Evolutionary conservation across 2,113 vertebrate genomes (phyloP).

Genomic region (Callaeas wilsoni): DNA sequence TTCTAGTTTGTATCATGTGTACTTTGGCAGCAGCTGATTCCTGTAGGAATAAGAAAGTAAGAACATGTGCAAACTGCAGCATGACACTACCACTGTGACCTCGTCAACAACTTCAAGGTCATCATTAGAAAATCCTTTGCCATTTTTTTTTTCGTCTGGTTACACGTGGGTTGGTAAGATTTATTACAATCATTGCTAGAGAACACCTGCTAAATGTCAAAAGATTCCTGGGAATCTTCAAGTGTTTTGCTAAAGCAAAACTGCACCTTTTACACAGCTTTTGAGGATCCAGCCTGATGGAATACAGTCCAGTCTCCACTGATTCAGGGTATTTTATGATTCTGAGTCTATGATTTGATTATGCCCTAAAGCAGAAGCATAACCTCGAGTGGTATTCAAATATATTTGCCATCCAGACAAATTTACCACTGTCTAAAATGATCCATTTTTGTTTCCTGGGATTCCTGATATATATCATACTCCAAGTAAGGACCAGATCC

Average conservation of each 20-base stretch:
- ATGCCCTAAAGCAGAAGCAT: neutral
- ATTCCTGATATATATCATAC: neutral
- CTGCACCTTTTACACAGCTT: neutral
- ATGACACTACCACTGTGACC: constrained; percentile 11
- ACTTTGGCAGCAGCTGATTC: constrained; percentile 52
- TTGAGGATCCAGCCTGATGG: neutral
- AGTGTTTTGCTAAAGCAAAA: neutral
- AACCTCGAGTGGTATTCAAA: neutral
- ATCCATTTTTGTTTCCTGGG: neutral
- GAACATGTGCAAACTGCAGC: constrained; percentile 26
- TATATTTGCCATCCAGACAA: neutral
- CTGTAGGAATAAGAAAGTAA: constrained; percentile 28
- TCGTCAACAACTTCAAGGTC: constrained; percentile 30
- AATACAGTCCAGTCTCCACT: neutral
- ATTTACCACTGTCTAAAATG: neutral
- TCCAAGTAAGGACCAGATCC: neutral
- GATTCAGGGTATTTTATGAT: neutral
- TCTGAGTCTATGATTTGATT: neutral
- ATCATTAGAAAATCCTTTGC: neutral
- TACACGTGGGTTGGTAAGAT: neutral
- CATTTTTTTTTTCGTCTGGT: neutral
- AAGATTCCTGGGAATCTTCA: constrained; percentile 26
- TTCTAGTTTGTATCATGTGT: constrained; percentile 48
- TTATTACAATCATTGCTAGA: constrained; percentile 2
- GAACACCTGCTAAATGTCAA: constrained; percentile 11